phyloP scores from a whole-genome alignment of 2,113 vertebrate species.

The Macroglossus sobrinus region DNA sequence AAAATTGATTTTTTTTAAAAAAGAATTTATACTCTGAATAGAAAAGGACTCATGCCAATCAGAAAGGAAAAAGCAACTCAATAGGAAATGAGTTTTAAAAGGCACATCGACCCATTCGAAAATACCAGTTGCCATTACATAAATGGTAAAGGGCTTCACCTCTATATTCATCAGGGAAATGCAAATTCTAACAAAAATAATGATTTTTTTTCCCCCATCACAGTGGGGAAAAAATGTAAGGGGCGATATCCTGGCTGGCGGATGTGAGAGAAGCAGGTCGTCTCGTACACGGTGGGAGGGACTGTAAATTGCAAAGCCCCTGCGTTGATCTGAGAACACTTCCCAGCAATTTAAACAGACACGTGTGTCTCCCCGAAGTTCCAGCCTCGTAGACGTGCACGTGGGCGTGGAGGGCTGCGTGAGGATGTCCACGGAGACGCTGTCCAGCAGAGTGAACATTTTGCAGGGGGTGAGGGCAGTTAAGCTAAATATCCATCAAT shows the following conservation, averaged over 20 bases:
- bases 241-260: not conserved
- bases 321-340: not conserved
- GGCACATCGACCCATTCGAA: not conserved
- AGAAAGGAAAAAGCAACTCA: not conserved
- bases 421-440: rapidly evolving
- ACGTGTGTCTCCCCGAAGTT: rapidly evolving
- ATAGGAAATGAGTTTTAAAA: not conserved
- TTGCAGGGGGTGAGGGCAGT: too few species aligned
- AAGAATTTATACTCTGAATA: not conserved
- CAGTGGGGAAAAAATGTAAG: not conserved
- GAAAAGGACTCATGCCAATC: not conserved
- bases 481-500: not conserved
- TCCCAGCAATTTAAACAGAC: not conserved
- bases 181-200: not conserved
- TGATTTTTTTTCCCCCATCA: not conserved
- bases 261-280: too few species aligned
- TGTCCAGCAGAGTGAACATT: rapidly evolving
- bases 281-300: not conserved
- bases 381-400: not conserved
- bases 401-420: rapidly evolving
- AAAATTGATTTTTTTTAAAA: not conserved
- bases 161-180: not conserved
- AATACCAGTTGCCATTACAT: not conserved
- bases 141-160: not conserved
- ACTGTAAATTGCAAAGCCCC: not conserved